Conservation (phyloP, 2,113 vertebrate species). For the Zapus hudsonius region DNA sequence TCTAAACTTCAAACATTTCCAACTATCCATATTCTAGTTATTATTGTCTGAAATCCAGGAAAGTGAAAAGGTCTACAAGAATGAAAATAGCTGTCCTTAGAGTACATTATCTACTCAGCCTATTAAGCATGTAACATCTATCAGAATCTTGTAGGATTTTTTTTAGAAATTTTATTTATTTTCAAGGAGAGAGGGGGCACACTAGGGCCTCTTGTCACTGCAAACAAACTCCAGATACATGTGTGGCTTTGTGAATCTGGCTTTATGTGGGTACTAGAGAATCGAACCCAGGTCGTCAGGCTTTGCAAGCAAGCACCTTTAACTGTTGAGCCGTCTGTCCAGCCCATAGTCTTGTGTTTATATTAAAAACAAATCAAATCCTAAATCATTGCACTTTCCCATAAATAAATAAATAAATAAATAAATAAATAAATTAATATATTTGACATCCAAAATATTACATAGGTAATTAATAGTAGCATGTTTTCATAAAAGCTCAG, state of each 20-base stretch:
- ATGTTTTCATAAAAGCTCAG: not conserved
- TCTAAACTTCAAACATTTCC: not conserved
- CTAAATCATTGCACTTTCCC: not conserved
- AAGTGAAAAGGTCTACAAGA: not conserved
- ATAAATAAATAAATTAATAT: not conserved
- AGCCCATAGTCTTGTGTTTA: not conserved
- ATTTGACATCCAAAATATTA: not conserved
- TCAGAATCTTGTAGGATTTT: not conserved
- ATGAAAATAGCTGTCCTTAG: not conserved
- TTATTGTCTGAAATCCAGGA: not conserved
- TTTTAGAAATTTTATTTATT: no score
- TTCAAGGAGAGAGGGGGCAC: no score
- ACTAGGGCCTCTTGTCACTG: no score
- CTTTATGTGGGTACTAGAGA: no score
- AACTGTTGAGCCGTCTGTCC: no score
- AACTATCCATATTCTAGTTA: not conserved
- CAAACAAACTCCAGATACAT: no score
- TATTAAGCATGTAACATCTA: not conserved
- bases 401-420: not conserved
- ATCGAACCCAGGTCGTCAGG: no score
- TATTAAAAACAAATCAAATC: slow-evolving; percentile 19
- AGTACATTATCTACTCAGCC: not conserved
- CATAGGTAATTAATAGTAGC: slow-evolving; percentile 12
- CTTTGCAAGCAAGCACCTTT: no score
- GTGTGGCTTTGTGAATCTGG: no score